Evolutionary conservation across 2,888 invertebrate species (phyloP), one percentile per base, ranked within the genome.

Genomic region (Holacanthella duospinosa): DNA sequence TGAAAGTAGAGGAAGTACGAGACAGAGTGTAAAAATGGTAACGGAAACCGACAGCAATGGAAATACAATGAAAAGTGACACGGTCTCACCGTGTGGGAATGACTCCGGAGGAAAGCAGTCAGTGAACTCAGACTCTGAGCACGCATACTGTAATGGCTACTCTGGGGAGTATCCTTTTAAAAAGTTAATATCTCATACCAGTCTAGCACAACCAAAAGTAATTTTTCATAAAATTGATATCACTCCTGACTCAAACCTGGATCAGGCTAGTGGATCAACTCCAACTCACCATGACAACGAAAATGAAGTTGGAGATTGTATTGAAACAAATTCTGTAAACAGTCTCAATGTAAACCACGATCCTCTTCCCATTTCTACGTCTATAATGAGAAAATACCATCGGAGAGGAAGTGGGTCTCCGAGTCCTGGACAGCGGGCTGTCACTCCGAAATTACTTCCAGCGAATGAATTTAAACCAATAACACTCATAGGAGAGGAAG

Each of bases 21-120:
- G 48, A 48, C 48, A 48, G n/a, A 48, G 21, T 48, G 48, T 48
- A 48, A 48, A 48, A 48, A 48, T 48, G 21, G 21, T 48, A 12
- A 65, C 57, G 61, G 65, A 65, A 29, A 66, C 66, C 29, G 69
- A 71, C 63, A 66, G 60, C 55, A 71, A 71, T 62, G 71, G 71
- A n/a, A 71, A 71, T 63, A 65, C 71, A 2, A 71, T 70, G 27
- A 62, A 27, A 48, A 27, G 28, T 59, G 26, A 25, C 6, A 43
- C 6, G 19, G 44, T 3, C 25, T 16, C 12, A 1, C n/a, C n/a
- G n/a, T n/a, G n/a, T n/a, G n/a, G n/a, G n/a, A n/a, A n/a, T n/a
- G n/a, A n/a, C n/a, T n/a, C n/a, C n/a, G 28, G n/a, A 27, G 6
- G 25, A 19, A 59, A n/a, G 36, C n/a, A 21, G 19, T 6, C 2